These are phyloP conservation scores for Rhodeus uyekii DNA, from an alignment of 2,797 vertebrate species.

Conservation along the genomic window DNA sequence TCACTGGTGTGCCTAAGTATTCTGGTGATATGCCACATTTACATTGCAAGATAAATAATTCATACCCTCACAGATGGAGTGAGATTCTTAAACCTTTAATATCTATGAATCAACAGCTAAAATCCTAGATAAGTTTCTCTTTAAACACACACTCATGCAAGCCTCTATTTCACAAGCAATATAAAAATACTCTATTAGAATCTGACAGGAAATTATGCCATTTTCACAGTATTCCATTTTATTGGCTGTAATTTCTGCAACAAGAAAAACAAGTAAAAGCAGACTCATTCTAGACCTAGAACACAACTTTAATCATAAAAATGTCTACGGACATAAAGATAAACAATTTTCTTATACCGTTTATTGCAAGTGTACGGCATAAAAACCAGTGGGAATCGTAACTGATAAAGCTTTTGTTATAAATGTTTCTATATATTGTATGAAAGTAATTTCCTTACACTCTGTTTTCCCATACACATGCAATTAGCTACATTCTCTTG, in stretches of 20 bases:
- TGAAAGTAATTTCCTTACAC: neutral
- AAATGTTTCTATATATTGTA: neutral
- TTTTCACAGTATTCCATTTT: conserved; percentile 32
- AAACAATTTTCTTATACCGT: neutral
- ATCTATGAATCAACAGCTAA: conserved; percentile 37
- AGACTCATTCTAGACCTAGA: conserved; percentile 2
- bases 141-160: neutral
- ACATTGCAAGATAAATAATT: conserved; percentile 52
- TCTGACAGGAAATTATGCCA: conserved; percentile 19
- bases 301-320: neutral
- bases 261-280: conserved; percentile 23
- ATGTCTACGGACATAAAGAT: conserved; percentile 17
- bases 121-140: neutral
- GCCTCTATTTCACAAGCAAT: conserved; percentile 8
- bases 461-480: neutral
- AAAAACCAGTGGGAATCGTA: neutral
- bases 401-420: neutral
- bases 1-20: conserved; percentile 30
- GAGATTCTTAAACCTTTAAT: conserved; percentile 41
- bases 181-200: conserved; percentile 39
- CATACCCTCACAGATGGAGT: conserved; percentile 35
- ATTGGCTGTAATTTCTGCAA: conserved; percentile 44
- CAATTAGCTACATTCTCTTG: neutral
- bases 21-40: conserved; percentile 43
- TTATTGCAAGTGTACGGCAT: neutral